Base-by-base conservation (phyloP, 2,888 invertebrate genomes). In the Plemyria rubiginata region DNA sequence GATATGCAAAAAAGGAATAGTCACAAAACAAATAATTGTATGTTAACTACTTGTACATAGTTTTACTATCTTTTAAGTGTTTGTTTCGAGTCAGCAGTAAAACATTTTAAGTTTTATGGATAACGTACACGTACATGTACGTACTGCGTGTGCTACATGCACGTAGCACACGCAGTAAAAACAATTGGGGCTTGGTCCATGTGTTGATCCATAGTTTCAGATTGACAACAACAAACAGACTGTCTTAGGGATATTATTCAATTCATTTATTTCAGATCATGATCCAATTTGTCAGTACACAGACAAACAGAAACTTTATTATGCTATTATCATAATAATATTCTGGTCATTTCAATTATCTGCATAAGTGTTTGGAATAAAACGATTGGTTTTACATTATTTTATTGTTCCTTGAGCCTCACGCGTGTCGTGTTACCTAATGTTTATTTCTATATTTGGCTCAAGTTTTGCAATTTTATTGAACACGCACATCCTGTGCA, bases 381-480 rank as follows among this genome's bases (percentile, higher is more conserved):
- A 13, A 43, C 15, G 8, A 15, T 15, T 13, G 4, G 13, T 8
- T 41, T 13, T 41, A 13, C 5, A 41, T 41, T 9, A 2, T 2
- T 36, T 36, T 36, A 2, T 8, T 11, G 13, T 15, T 8, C 8
- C 15, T 43, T 15, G 13, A 43, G 36, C 57, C 57, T 3, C 57
- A 57, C 48, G 51, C 61, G 53, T 32, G 38, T 38, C 16, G 13
- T 22, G 49, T 58, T 53, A 48, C 48, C 52, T 43, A 64, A 64
- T 57, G 54, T 62, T 16, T 63, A 58, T 22, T 61, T 61, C 65
- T 74, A 61, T 60, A 70, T 72, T 56, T 50, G 66, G 68, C 62
- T 63, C 48, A 32, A 60, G 65, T 63, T 70, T 72, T 70, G 72
- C 63, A 70, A 68, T 48, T 53, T 67, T 72, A 64, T 70, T 59